These are phyloP conservation scores for Campoplex nolae DNA, from an alignment of 2,888 invertebrate species.

Conservation along the genomic window DNA sequence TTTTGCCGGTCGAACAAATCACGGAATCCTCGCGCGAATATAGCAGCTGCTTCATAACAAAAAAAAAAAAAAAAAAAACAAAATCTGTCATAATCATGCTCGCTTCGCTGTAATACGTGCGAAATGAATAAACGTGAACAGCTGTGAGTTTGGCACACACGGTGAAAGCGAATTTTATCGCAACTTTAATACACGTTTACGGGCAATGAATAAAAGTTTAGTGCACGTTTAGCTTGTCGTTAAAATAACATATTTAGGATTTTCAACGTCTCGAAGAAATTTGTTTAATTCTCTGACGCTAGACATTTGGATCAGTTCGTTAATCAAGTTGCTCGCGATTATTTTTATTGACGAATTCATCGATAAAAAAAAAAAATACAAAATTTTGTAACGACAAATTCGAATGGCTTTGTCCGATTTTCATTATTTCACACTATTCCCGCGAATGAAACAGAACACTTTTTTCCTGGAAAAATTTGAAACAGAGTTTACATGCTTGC, in stretches of 20 bases:
- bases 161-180: conserved; percentile 13
- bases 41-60: not conserved
- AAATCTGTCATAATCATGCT: not conserved
- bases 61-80: not conserved
- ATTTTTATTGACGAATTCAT: not conserved
- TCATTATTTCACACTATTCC: not conserved
- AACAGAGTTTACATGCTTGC: no score
- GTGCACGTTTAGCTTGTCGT: not conserved
- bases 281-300: no score
- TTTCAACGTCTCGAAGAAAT: not conserved
- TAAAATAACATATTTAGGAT: not conserved
- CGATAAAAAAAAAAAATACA: not conserved
- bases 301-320: not conserved
- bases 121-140: conserved; percentile 5
- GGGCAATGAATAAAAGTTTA: not conserved
- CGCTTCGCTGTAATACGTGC: not conserved
- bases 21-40: not conserved
- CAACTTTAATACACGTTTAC: conserved; percentile 8
- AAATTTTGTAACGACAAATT: not conserved
- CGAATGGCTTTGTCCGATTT: not conserved
- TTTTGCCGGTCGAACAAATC: conserved; percentile 38
- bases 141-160: not conserved
- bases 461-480: no score
- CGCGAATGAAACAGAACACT: no score
- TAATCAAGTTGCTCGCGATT: not conserved